Conservation (phyloP, 2,888 invertebrate species). For the Nephrotoma flavescens region DNA sequence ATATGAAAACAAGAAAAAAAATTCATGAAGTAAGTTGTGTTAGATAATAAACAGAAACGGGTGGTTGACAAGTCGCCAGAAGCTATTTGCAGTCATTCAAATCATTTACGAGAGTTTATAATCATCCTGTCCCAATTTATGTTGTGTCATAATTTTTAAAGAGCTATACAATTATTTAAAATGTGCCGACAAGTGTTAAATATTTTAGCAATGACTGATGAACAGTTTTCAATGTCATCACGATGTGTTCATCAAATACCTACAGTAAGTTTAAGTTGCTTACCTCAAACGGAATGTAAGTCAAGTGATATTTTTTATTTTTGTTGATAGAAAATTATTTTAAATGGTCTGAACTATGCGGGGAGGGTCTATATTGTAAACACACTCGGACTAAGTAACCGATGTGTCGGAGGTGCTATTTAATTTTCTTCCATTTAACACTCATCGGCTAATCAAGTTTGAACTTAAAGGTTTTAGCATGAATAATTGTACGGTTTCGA, state of each 20-base stretch:
- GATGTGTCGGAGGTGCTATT: no score
- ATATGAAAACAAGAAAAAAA: not conserved
- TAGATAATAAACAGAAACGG: not conserved
- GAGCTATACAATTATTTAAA: not conserved
- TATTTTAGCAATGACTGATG: not conserved
- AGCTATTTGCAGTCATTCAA: not conserved
- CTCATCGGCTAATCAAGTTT: no score
- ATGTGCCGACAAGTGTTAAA: not conserved
- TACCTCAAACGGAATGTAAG: no score
- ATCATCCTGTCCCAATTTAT: not conserved
- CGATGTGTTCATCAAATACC: not conserved
- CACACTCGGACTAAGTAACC: no score
- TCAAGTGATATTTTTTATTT: no score
- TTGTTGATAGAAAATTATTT: no score
- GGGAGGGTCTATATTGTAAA: no score
- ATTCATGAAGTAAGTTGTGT: not conserved
- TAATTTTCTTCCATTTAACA: no score
- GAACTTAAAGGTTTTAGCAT: no score
- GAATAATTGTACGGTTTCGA: no score
- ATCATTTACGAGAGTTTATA: not conserved
- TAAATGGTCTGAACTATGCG: no score
- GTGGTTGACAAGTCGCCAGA: not conserved
- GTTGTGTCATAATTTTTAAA: not conserved
- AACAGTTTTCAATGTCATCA: not conserved
- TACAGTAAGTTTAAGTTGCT: no score